A percentile compares a stretch with the other conserved stretches of the same genome.
Evolutionary conservation across 2,888 invertebrate species (phyloP).

Genomic region (Lasioglossum vierecki): DNA sequence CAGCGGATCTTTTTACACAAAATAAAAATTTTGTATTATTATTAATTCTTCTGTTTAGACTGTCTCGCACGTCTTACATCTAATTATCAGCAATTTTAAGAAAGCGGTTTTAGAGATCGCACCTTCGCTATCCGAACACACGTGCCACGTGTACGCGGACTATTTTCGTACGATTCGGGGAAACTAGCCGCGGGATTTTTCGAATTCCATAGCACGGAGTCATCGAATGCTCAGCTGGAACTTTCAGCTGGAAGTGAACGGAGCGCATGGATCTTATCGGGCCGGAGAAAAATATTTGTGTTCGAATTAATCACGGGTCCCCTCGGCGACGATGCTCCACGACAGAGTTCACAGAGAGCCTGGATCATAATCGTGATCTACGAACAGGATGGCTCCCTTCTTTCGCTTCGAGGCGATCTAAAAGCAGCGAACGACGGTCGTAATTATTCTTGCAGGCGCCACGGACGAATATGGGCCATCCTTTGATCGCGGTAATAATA

Average conservation of each 20-base stretch:
- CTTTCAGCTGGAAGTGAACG: conserved; percentile 41
- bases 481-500: conserved; percentile 1
- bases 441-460: conserved; percentile 28
- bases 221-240: conserved; percentile 37
- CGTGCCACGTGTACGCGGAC: conserved; percentile 61
- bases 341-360: conserved; percentile 10
- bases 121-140: conserved; percentile 42
- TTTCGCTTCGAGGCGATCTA: neutral
- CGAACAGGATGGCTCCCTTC: conserved; percentile 8
- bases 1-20: too few relatives aligned
- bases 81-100: neutral
- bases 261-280: conserved; percentile 47
- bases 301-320: conserved; percentile 48
- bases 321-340: conserved; percentile 36
- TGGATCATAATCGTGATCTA: conserved; percentile 46
- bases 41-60: too few relatives aligned
- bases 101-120: conserved; percentile 5
- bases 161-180: conserved; percentile 65
- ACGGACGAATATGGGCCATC: neutral
- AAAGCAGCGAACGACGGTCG: conserved; percentile 37
- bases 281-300: conserved; percentile 50
- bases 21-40: too few relatives aligned
- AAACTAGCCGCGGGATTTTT: conserved; percentile 57
- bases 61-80: too few relatives aligned
- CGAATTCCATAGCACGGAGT: conserved; percentile 57